Conservation (phyloP, 2,888 invertebrate genomes). For the Cosmia pyralina region DNA sequence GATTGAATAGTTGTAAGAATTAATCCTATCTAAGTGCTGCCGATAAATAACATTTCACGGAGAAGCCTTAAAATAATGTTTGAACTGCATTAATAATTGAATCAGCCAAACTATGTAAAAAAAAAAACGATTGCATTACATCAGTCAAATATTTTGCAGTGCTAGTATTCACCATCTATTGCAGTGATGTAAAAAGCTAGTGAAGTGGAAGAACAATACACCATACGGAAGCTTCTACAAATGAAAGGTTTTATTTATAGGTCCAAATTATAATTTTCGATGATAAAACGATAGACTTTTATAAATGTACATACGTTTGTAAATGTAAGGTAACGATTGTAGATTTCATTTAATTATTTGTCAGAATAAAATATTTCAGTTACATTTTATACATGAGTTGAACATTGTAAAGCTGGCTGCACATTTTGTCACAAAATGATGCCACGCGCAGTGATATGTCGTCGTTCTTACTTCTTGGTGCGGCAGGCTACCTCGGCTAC, state of each 20-base stretch:
- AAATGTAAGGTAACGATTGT: slow-evolving; percentile 49
- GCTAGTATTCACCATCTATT: slow-evolving; percentile 8
- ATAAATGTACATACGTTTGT: slow-evolving; percentile 60
- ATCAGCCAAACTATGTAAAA: slow-evolving; percentile 8
- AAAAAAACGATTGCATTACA: slow-evolving; percentile 18
- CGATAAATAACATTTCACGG: slow-evolving; percentile 47
- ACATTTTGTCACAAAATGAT: not conserved
- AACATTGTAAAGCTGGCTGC: slow-evolving; percentile 16
- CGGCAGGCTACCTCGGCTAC: not conserved
- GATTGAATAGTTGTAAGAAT: slow-evolving; percentile 45
- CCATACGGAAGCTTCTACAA: not conserved
- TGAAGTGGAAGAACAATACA: not conserved
- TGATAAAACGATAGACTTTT: slow-evolving; percentile 36
- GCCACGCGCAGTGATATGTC: not conserved
- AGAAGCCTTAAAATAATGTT: slow-evolving; percentile 50
- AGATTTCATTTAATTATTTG: slow-evolving; percentile 39
- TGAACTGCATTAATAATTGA: slow-evolving; percentile 37
- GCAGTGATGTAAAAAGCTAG: slow-evolving; percentile 1
- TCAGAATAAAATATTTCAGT: slow-evolving; percentile 25
- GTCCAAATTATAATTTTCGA: slow-evolving; percentile 29
- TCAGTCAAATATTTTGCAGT: slow-evolving; percentile 22
- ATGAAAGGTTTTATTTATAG: slow-evolving; percentile 19
- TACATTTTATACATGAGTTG: not conserved
- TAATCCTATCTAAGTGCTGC: slow-evolving; percentile 39
- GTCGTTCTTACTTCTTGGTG: not conserved